Conservation (phyloP, 2,113 vertebrate species). For the Tachysurus vachellii region DNA sequence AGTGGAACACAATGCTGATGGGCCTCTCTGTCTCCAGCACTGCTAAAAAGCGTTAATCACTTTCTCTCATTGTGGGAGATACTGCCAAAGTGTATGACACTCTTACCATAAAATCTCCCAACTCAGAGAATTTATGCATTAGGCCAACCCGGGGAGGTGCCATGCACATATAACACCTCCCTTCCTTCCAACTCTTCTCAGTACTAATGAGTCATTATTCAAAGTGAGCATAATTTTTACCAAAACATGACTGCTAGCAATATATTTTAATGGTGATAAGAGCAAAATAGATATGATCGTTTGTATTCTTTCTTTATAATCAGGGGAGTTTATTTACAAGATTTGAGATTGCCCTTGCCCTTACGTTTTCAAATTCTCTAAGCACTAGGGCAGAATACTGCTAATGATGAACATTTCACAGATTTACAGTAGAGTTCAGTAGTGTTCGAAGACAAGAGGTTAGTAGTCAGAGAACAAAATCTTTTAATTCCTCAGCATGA, state of each 20-base stretch:
- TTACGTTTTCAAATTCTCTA: neutral
- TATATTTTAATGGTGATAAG: neutral
- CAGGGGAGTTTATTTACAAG: neutral
- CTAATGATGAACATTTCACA: neutral
- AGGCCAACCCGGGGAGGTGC: neutral
- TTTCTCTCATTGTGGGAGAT: slow-evolving; percentile 57
- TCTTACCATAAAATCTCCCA: slow-evolving; percentile 38
- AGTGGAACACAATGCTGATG: slow-evolving; percentile 67
- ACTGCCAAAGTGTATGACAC: slow-evolving; percentile 18
- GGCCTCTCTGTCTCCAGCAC: slow-evolving; percentile 62
- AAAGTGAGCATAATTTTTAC: neutral
- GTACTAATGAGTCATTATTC: neutral
- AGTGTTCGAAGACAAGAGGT: neutral
- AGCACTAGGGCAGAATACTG: neutral
- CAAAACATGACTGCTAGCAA: neutral
- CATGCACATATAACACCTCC: slow-evolving; percentile 8
- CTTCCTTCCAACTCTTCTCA: neutral
- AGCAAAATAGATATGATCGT: neutral
- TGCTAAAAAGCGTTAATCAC: slow-evolving; percentile 72
- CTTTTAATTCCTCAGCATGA: neutral
- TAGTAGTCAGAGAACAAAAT: neutral
- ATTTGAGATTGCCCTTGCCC: neutral
- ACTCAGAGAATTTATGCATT: slow-evolving; percentile 30
- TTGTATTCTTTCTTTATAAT: neutral
- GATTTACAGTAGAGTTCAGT: neutral